Evolutionary conservation across 2,797 vertebrate species (phyloP).

Genomic region (Darevskia nairensis): DNA sequence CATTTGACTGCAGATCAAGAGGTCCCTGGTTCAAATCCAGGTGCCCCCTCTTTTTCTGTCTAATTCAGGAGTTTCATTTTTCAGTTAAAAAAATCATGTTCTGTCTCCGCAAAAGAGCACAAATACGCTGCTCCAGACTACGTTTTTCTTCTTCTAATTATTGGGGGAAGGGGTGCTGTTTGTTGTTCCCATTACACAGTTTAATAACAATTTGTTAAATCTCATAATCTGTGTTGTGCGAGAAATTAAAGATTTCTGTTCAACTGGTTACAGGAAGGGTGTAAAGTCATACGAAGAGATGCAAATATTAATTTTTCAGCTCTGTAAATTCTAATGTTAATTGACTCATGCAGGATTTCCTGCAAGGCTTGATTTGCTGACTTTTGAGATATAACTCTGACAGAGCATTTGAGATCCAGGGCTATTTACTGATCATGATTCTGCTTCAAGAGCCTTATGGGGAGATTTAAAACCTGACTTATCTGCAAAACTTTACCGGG

Average conservation of each 20-base stretch:
- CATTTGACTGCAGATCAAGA: slow-evolving; percentile 33
- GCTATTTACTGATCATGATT: not conserved
- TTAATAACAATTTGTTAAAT: not conserved
- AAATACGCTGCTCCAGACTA: not conserved
- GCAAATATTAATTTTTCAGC: not conserved
- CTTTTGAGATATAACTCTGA: not conserved
- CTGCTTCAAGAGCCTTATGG: not conserved
- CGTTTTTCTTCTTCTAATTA: not conserved
- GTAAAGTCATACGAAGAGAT: not conserved
- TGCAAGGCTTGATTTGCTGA: not conserved
- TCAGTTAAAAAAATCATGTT: not conserved
- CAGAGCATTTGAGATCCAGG: not conserved
- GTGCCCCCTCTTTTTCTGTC: not conserved
- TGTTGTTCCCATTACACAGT: not conserved
- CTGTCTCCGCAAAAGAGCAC: not conserved
- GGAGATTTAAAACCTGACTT: not conserved
- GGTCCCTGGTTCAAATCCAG: slow-evolving; percentile 27
- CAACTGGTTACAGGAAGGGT: not conserved
- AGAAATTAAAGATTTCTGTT: not conserved
- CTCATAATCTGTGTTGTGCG: not conserved
- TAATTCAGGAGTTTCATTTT: not conserved
- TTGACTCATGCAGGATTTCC: not conserved
- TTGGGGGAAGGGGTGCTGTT: not conserved
- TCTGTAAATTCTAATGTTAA: not conserved
- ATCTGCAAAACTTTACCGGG: not conserved